Evolutionary conservation across 2,113 vertebrate species (phyloP), one percentile per base, ranked within the genome.

Genomic region (Excalfactoria chinensis): DNA sequence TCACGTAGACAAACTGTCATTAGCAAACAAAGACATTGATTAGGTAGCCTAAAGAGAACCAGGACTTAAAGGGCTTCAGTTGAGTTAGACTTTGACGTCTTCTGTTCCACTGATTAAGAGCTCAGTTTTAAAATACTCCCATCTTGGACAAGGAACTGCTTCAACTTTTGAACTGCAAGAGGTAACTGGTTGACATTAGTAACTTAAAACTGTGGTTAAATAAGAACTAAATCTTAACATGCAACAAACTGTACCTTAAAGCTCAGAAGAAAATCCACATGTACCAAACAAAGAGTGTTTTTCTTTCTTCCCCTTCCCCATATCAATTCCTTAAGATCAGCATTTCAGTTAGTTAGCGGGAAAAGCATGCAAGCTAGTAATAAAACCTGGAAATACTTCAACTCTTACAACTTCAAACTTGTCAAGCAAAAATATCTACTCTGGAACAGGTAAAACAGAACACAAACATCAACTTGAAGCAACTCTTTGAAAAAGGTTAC

Each of bases 51-150:
- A 46, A 95, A 93, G 72, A 95, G 89, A 97, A 96, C 90, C 68
- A 95, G 75, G 71, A 94, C 81, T 95, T 95, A 80, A 75, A 96
- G 79, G 75, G 94, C 91, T 95, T 95, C 90, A 96, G 93, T 7
- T 95, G 90, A 97, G 86, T 83, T 96, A 95, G 75, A 88, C 37
- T 60, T 70, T 88, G 58, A 93, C 63, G 40, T 90, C 79, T 70
- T 97, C 86, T 93, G 89, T 93, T 97, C 89, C 97, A 97, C 84
- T 98, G 97, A 98, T 98, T 97, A 97, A 97, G 95, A 97, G 88
- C 66, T 89, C 88, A 90, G 77, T 96, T 96, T 97, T 96, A 96
- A 97, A 97, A 97, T 69, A 95, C 66, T 91, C 81, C 81, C 86
- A 74, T 88, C 95, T 96, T 91, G 88, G 92, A 93, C 87, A 96